phyloP scores from a whole-genome alignment of 92 coral and sea anemone genomes.

The Galaxea fascicularis region DNA sequence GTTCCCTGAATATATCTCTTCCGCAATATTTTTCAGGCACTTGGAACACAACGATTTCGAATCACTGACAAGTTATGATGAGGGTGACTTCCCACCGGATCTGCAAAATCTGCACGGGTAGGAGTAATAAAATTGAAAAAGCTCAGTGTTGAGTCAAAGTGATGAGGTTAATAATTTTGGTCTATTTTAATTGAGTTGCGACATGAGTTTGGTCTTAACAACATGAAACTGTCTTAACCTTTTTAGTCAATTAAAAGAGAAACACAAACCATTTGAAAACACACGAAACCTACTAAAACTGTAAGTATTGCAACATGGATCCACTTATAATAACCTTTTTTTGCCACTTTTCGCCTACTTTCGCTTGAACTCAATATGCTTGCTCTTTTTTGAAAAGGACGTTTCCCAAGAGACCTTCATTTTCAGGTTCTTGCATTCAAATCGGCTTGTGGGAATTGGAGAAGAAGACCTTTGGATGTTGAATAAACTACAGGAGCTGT shows the following conservation, averaged over 20 bases:
- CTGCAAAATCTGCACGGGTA: slow-evolving; percentile 80
- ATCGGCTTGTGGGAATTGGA: slow-evolving; percentile 61
- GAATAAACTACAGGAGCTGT: slow-evolving; percentile 71
- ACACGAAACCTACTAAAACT: slow-evolving; percentile 65
- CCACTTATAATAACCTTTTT: not conserved
- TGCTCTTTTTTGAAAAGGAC: not conserved
- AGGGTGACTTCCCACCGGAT: slow-evolving; percentile 90
- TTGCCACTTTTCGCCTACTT: not conserved
- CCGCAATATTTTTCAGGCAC: slow-evolving; percentile 61
- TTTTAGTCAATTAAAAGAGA: slow-evolving; percentile 70
- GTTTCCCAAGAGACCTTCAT: not conserved
- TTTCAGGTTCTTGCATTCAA: slow-evolving; percentile 76
- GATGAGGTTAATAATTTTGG: too few species aligned
- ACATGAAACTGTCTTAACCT: not conserved
- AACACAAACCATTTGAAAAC: slow-evolving; percentile 86
- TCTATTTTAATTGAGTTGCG: too few species aligned
- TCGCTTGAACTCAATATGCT: not conserved
- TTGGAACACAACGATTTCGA: slow-evolving; percentile 77
- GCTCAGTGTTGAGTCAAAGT: not conserved
- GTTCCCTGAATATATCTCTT: not conserved
- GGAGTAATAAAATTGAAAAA: not conserved
- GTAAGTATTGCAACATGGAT: slow-evolving; percentile 62
- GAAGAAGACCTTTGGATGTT: slow-evolving; percentile 88
- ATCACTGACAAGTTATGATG: slow-evolving; percentile 76
- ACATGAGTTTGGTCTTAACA: too few species aligned